These are phyloP conservation scores for Lasioglossum figueresi DNA, from an alignment of 2,888 invertebrate species.

Conservation along the genomic window DNA sequence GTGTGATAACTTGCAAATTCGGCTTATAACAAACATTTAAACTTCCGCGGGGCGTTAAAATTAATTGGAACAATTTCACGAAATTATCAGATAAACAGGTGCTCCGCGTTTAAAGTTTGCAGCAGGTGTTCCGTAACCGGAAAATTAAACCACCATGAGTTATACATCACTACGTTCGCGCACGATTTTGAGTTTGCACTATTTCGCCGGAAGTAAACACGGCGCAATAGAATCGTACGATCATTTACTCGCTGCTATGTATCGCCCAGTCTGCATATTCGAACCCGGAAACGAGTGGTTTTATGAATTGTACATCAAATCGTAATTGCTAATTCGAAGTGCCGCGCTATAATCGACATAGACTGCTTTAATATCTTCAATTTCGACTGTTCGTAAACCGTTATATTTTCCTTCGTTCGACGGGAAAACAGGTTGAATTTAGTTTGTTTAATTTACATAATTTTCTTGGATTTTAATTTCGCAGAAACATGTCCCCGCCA, in stretches of 20 bases:
- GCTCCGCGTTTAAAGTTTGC: conserved; percentile 56
- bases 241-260: conserved; percentile 28
- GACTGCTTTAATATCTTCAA: background rate
- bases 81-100: conserved; percentile 64
- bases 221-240: conserved; percentile 24
- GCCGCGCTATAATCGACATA: background rate
- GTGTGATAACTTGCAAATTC: conserved; percentile 54
- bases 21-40: conserved; percentile 60
- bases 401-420: background rate
- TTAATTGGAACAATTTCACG: conserved; percentile 57
- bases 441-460: background rate
- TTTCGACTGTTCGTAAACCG: no score
- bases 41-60: conserved; percentile 50
- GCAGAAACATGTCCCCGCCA: background rate
- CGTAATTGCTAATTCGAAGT: background rate
- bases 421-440: no score
- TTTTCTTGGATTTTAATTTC: background rate
- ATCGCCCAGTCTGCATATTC: background rate
- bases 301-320: background rate
- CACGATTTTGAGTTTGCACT: conserved; percentile 48
- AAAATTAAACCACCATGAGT: conserved; percentile 61
- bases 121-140: conserved; percentile 58
- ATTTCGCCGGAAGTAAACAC: conserved; percentile 34
- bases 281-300: background rate
- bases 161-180: conserved; percentile 48